Evolutionary conservation across 2,888 invertebrate genomes (phyloP).

Genomic region (Monopis laevigella): DNA sequence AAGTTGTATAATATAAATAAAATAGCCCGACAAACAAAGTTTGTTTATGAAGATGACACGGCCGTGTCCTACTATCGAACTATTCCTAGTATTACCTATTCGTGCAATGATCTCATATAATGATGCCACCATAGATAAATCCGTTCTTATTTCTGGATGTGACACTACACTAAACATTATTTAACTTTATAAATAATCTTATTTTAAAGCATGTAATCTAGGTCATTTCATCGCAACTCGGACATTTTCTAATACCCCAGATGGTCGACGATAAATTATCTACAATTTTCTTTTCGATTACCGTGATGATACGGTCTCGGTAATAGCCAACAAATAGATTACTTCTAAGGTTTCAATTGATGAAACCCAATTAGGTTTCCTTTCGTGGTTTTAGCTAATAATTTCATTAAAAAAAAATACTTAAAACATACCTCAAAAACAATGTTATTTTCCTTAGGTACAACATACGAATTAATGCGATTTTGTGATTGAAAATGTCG

Average conservation of each 20-base stretch:
- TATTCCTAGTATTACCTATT: slow-evolving; percentile 8
- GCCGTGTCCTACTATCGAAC: background rate
- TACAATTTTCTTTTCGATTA: background rate
- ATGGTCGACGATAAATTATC: background rate
- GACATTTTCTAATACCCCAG: no score
- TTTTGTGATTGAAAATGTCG: background rate
- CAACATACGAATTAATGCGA: background rate
- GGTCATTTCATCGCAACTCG: no score
- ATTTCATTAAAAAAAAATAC: background rate
- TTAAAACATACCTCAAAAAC: no score
- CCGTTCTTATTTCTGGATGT: slow-evolving; percentile 43
- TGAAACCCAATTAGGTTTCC: background rate
- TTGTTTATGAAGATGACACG: background rate
- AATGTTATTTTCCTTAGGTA: no score
- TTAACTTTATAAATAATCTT: slow-evolving; percentile 29
- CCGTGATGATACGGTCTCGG: no score
- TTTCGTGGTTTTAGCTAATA: background rate
- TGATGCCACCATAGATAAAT: slow-evolving; percentile 22
- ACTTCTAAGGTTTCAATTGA: slow-evolving; percentile 6
- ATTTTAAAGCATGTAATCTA: slow-evolving; percentile 31
- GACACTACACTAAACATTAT: slow-evolving; percentile 53
- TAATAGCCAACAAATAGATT: no score
- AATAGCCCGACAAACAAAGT: no score
- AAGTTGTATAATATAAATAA: no score
- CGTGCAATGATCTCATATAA: slow-evolving; percentile 43